Conservation (phyloP, 2,888 invertebrate genomes). For the Synergus japonicus region DNA sequence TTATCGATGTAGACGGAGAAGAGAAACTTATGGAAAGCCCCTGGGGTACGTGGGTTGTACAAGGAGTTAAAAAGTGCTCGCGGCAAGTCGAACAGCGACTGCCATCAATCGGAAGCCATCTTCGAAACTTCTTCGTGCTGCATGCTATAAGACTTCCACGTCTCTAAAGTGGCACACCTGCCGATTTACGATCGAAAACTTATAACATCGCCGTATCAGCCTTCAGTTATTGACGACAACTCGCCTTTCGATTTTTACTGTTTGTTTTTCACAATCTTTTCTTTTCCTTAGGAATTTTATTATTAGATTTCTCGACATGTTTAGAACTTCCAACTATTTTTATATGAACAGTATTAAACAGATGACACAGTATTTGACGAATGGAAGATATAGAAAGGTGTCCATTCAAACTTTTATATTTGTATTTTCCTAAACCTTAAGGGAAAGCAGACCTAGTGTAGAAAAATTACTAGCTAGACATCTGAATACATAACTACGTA, state of each 20-base stretch:
- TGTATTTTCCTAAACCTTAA: no score
- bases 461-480: no score
- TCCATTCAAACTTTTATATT: no score
- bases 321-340: neutral
- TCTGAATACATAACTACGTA: no score
- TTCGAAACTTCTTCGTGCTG: conserved; percentile 2
- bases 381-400: no score
- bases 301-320: neutral
- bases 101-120: conserved; percentile 3
- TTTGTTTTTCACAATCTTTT: neutral
- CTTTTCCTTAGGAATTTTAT: neutral
- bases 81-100: neutral
- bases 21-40: neutral
- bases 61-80: neutral
- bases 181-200: neutral
- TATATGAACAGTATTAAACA: neutral
- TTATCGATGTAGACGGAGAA: neutral
- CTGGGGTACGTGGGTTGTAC: neutral
- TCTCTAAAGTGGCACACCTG: conserved; percentile 10
- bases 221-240: neutral
- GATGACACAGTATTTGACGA: no score
- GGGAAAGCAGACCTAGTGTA: no score
- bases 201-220: neutral
- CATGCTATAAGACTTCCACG: neutral
- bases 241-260: neutral